phyloP scores from a whole-genome alignment of 1,140 invertebrate genomes.

The Meteorus sp. region DNA sequence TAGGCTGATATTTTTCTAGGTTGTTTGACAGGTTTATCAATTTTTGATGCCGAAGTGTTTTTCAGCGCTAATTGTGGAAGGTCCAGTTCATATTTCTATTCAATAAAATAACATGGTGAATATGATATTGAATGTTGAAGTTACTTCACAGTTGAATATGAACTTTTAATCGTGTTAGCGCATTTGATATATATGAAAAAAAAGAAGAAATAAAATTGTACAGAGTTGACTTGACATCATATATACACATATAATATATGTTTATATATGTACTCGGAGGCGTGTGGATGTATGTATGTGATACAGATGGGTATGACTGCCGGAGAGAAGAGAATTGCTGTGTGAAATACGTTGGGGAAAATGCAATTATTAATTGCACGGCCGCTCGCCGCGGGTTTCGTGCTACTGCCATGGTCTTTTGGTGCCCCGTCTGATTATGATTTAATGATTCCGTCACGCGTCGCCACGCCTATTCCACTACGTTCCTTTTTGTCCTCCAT shows the following conservation, averaged over 20 bases:
- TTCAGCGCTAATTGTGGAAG: too few species aligned
- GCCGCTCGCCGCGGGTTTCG: conserved; percentile 26
- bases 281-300: too few species aligned
- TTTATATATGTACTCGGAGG: neutral
- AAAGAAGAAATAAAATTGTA: neutral
- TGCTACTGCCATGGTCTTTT: conserved; percentile 21
- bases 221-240: too few species aligned
- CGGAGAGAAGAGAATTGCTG: too few species aligned
- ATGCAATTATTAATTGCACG: conserved; percentile 35
- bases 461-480: conserved; percentile 14
- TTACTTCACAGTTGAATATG: too few species aligned
- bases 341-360: conserved; percentile 26
- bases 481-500: conserved; percentile 24
- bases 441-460: conserved; percentile 37
- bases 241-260: neutral
- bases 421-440: conserved; percentile 32
- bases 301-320: neutral
- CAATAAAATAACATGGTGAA: too few species aligned
- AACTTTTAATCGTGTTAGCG: neutral
- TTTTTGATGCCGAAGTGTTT: too few species aligned
- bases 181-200: neutral
- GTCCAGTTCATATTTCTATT: too few species aligned
- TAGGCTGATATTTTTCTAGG: too few species aligned
- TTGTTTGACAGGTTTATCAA: too few species aligned
- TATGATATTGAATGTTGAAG: neutral